Evolutionary conservation across 2,797 vertebrate species (phyloP).

Genomic region (Squalus acanthias): DNA sequence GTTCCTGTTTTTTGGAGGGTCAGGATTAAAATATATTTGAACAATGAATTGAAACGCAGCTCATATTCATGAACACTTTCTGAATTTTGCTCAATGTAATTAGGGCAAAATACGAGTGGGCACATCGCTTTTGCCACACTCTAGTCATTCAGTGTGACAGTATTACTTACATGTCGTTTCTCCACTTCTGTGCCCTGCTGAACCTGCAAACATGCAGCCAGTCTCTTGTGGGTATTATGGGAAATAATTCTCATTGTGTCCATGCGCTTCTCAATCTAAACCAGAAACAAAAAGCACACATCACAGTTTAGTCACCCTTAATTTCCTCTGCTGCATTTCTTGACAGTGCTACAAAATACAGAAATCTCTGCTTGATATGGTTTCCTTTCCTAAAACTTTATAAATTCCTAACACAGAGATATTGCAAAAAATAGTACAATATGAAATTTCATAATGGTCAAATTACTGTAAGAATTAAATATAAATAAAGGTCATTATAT

Average conservation of each 20-base stretch:
- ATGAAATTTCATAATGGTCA: not conserved
- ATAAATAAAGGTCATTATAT: not conserved
- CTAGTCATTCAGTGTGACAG: not conserved
- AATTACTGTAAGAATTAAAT: not conserved
- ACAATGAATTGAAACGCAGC: not conserved
- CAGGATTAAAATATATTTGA: not conserved
- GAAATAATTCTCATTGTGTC: constrained; percentile 84
- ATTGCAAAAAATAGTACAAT: not conserved
- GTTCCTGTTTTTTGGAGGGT: not conserved
- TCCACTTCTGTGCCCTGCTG: constrained; percentile 83
- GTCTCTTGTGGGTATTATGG: constrained; percentile 87
- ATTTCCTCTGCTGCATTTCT: not conserved
- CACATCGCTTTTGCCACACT: not conserved
- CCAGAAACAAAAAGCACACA: constrained; percentile 1
- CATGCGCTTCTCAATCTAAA: constrained; percentile 89
- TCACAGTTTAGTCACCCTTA: not conserved
- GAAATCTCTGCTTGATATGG: not conserved
- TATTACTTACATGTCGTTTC: constrained; percentile 81
- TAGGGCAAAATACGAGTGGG: not conserved
- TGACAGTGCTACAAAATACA: not conserved
- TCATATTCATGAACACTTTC: not conserved
- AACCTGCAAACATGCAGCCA: constrained; percentile 83
- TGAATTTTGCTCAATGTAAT: not conserved
- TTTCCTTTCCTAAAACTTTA: not conserved
- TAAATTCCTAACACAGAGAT: not conserved